Evolutionary conservation across 2,797 vertebrate species (phyloP).

Genomic region (Falco columbarius): DNA sequence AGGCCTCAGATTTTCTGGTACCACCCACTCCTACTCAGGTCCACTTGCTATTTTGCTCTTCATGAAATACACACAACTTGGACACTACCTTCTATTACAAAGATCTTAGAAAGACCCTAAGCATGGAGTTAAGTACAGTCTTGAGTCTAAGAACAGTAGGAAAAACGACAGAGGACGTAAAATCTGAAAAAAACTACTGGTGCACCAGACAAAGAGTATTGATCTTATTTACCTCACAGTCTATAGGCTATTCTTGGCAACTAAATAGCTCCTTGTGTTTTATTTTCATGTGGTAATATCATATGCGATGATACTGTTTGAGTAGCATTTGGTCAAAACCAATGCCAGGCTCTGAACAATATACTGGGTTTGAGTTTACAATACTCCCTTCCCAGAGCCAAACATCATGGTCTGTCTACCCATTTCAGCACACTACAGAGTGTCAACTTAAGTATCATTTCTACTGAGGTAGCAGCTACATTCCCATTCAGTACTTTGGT

Average conservation of each 20-base stretch:
- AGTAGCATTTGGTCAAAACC: background rate
- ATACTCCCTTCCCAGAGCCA: background rate
- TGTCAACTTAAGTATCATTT: background rate
- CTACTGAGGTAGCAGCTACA: background rate
- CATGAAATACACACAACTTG: background rate
- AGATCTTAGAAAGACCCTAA: background rate
- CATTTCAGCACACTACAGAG: background rate
- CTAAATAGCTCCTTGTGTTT: background rate
- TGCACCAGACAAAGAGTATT: background rate
- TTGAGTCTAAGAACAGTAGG: background rate
- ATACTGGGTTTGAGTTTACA: background rate
- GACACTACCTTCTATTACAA: background rate
- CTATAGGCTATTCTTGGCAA: background rate
- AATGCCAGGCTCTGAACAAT: background rate
- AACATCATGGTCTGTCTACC: background rate
- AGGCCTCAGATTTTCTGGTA: background rate
- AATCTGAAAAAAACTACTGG: background rate
- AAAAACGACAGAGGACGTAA: background rate
- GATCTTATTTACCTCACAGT: background rate
- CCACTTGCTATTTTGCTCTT: background rate
- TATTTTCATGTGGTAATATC: background rate
- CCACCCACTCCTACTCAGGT: background rate
- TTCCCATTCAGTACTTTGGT: background rate
- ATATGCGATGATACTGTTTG: background rate
- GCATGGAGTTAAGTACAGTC: background rate